Evolutionary conservation across 2,113 vertebrate species (phyloP), one percentile per base, ranked within the genome.

Genomic region (Syngnathoides biaculeatus): DNA sequence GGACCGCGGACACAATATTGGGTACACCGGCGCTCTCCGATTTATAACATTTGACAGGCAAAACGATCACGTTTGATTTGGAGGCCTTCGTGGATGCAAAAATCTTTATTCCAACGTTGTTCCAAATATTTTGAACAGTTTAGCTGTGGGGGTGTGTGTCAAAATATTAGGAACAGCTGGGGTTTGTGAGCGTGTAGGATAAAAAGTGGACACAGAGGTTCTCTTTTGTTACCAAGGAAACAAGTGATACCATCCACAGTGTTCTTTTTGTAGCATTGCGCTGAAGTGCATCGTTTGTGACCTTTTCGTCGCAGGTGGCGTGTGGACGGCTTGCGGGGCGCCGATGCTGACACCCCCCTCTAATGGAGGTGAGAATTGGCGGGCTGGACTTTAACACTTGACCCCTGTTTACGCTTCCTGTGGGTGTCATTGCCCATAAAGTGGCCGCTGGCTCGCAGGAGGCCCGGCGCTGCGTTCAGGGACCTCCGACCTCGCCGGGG

Each of bases 281-380:
- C 39, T 24, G 24, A 13, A 40, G 20, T 42, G 22, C 42, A 40
- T 61, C 38, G 42, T 40, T 24, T 13, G 26, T 15, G 26, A 27
- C 26, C 26, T 14, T 56, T 27, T 56, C 14, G 55, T 15, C 26
- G 26, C 55, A 30, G 55, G 55, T 57, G 55, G 14, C 6, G 17
- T 38, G 17, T 59, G 15, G 57, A 8, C 14, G 8, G 42, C 5
- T 14, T 20, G 42, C 80, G 62, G 67, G 40, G 59, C 43, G 72
- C 75, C 72, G 55, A 57, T 63, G 72, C 67, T 63, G 71, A 69
- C 74, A 75, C 85, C 79, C 69, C 65, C 38, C 48, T 91, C 88
- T 92, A 93, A 91, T 90, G 86, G 89, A 89, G 89, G 91, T 92
- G 92, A 92, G 89, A 92, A 91, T 89, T 89, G 84, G 89, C 65